Conservation (phyloP, 2,113 vertebrate genomes). For the Orcinus orca region DNA sequence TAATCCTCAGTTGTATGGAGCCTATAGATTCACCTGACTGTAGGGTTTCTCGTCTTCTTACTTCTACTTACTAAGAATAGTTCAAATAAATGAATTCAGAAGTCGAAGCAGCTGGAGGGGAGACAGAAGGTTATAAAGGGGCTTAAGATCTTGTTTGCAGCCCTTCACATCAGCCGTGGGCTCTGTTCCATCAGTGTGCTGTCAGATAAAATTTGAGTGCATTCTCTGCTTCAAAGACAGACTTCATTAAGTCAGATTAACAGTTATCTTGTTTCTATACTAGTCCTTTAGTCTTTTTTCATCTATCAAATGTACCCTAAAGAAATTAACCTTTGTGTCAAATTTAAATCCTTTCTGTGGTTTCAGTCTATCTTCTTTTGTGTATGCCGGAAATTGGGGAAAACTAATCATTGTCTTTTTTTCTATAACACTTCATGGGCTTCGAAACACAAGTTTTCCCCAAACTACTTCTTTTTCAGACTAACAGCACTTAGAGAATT, state of each 20-base stretch:
- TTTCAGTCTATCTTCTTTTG: not conserved
- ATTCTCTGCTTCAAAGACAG: not conserved
- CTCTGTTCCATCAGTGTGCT: not conserved
- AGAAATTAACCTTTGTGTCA: not conserved
- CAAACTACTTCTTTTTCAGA: not conserved
- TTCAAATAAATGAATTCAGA: slow-evolving; percentile 4
- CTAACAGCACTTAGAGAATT: not conserved
- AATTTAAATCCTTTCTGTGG: not conserved
- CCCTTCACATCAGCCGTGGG: not conserved
- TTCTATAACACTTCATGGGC: not conserved
- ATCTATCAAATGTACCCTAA: not conserved
- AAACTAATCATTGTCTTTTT: not conserved
- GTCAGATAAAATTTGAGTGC: not conserved
- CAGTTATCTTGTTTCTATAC: not conserved
- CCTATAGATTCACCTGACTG: not conserved
- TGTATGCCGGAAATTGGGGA: not conserved
- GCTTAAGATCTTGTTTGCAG: not conserved
- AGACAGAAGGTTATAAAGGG: not conserved
- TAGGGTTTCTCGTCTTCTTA: not conserved
- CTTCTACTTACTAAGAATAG: not conserved
- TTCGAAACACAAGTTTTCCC: not conserved
- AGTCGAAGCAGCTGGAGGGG: not conserved
- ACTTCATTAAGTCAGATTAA: not conserved
- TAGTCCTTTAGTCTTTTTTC: not conserved
- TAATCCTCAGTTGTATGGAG: not conserved